Conservation (phyloP, 2,113 vertebrate species). For the Pipa parva region DNA sequence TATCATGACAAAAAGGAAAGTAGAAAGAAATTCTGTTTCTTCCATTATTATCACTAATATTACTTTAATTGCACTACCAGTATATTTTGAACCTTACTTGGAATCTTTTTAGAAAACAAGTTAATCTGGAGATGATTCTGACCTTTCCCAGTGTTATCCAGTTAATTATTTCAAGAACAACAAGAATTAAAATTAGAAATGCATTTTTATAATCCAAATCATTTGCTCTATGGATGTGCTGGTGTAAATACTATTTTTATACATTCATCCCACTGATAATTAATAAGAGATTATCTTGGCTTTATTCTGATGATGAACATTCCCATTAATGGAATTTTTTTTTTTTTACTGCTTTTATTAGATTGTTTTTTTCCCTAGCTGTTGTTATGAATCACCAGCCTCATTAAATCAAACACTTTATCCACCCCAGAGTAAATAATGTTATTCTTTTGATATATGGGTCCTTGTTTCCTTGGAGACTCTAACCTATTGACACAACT, state of each 20-base stretch:
- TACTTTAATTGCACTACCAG: too few species aligned
- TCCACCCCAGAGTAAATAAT: slow-evolving; percentile 38
- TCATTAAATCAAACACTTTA: slow-evolving; percentile 42
- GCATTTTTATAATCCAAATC: too few species aligned
- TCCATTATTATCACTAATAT: too few species aligned
- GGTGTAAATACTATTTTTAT: neutral
- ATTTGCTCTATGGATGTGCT: neutral
- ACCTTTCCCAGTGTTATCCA: too few species aligned
- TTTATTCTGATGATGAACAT: neutral
- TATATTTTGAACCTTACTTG: too few species aligned
- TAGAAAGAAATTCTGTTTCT: too few species aligned
- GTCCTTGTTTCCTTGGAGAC: slow-evolving; percentile 29
- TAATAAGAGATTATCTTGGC: neutral
- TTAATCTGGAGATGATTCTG: too few species aligned
- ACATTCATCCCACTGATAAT: neutral
- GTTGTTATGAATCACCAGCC: slow-evolving; percentile 26
- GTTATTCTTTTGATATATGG: slow-evolving; percentile 43
- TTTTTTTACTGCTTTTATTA: slow-evolving; percentile 10
- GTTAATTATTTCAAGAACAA: too few species aligned
- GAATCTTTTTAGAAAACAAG: too few species aligned
- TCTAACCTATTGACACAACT: slow-evolving; percentile 35
- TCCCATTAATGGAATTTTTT: slow-evolving; percentile 6
- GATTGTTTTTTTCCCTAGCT: slow-evolving; percentile 23
- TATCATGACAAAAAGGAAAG: too few species aligned
- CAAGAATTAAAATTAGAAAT: too few species aligned